Evolutionary conservation across 64 coral and sea anemone genomes (phyloP).

Genomic region (Pocillopora damicornis): DNA sequence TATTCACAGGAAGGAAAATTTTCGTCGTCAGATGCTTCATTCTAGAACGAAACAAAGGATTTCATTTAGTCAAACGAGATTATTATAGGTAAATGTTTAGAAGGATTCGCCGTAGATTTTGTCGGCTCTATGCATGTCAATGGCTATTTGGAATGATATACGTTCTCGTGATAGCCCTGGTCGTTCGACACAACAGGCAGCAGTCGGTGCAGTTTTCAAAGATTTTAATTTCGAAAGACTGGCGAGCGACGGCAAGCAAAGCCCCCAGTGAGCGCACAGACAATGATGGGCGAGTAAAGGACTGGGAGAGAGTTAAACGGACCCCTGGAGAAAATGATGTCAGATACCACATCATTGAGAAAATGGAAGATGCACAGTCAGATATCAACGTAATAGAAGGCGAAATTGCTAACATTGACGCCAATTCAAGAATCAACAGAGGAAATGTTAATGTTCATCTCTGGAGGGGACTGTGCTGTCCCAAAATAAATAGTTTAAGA

Average conservation of each 20-base stretch:
- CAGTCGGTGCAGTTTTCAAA: not conserved
- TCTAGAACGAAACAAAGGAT: not conserved
- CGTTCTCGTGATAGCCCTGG: not conserved
- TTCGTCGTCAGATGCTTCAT: not conserved
- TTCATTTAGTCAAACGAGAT: not conserved
- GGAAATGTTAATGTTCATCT: slow-evolving; percentile 37
- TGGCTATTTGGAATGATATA: not conserved
- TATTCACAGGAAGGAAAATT: not conserved
- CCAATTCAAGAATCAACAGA: not conserved
- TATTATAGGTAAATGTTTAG: not conserved
- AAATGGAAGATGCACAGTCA: not conserved
- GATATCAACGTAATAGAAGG: not conserved
- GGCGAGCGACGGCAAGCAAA: not conserved
- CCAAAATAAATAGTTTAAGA: slow-evolving; percentile 30
- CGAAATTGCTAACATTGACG: not conserved
- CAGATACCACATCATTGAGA: not conserved
- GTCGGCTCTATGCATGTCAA: not conserved
- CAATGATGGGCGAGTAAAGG: not conserved
- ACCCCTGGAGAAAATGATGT: not conserved
- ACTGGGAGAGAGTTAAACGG: not conserved
- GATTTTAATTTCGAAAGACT: not conserved
- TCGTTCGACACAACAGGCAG: not conserved
- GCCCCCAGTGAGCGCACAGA: not conserved
- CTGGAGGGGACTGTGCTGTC: slow-evolving; percentile 37
- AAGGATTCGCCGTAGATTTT: not conserved